Percentiles rank a stretch among this genome's conserved stretches.
Conservation (phyloP, 2,797 vertebrate species). For the Sebastes minor region DNA sequence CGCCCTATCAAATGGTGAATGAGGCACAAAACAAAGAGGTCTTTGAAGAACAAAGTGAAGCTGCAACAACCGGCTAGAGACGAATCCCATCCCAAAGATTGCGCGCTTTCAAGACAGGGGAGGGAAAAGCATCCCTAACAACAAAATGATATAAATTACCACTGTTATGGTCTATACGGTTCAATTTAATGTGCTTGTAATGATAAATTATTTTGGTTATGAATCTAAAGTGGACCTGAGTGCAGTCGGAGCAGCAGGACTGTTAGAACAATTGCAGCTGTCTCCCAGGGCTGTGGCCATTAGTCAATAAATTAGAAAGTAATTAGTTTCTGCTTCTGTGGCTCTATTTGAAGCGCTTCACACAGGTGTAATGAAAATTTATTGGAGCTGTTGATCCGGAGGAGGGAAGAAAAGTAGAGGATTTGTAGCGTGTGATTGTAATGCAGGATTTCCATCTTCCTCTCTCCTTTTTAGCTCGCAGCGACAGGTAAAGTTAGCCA, state of each 20-base stretch:
- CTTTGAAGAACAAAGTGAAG: constrained; percentile 77
- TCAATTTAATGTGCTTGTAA: constrained; percentile 89
- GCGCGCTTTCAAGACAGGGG: constrained; percentile 64
- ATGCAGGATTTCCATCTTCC: constrained; percentile 72
- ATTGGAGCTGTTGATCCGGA: constrained; percentile 83
- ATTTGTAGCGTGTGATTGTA: constrained; percentile 77
- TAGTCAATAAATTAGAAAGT: constrained; percentile 90
- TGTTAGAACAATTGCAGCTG: constrained; percentile 86
- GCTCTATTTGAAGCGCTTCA: constrained; percentile 86
- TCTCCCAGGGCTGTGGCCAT: constrained; percentile 85
- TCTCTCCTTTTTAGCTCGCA: constrained; percentile 31
- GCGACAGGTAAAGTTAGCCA: constrained; percentile 56
- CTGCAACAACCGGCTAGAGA: constrained; percentile 60
- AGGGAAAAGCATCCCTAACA: constrained; percentile 69
- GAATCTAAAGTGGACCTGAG: constrained; percentile 84
- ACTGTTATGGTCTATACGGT: constrained; percentile 86
- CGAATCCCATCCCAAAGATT: constrained; percentile 54
- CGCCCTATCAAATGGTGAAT: constrained; percentile 64
- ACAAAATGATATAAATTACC: constrained; percentile 85
- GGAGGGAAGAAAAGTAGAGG: constrained; percentile 78
- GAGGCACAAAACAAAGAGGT: constrained; percentile 69
- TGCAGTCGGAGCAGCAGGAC: constrained; percentile 79
- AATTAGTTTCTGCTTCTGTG: constrained; percentile 89
- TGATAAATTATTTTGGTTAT: constrained; percentile 88
- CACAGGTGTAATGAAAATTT: constrained; percentile 88